These are phyloP conservation scores for Pangasius djambal DNA, from an alignment of 2,797 vertebrate genomes.

Conservation along the genomic window DNA sequence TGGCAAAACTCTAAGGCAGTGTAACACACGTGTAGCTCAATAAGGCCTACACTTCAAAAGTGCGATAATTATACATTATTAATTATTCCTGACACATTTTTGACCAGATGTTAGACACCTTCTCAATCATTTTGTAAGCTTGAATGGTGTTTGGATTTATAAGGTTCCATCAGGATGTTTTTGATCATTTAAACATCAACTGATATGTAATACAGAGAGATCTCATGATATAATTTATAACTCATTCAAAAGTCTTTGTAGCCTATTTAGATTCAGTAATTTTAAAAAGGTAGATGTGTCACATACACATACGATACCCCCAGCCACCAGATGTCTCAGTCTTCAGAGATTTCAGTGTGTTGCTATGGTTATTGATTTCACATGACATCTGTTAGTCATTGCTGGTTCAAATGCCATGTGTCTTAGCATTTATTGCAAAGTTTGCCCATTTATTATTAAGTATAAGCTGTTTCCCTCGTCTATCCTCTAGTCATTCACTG, in stretches of 20 bases:
- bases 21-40: background rate
- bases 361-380: constrained; percentile 13
- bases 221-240: background rate
- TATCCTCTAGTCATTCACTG: background rate
- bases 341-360: background rate
- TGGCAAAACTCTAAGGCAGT: background rate
- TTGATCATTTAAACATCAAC: background rate
- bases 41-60: background rate
- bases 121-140: background rate
- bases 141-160: constrained; percentile 1
- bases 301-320: background rate
- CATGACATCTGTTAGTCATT: constrained; percentile 15
- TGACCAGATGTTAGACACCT: background rate
- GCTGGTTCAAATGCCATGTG: background rate
- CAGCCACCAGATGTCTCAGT: background rate
- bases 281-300: background rate
- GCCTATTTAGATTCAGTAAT: background rate
- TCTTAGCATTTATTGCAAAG: background rate
- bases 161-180: background rate
- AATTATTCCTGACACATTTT: constrained; percentile 5
- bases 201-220: background rate
- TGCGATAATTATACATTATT: background rate
- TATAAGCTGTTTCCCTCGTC: background rate
- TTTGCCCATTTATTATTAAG: background rate
- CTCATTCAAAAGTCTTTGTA: background rate